Base-by-base conservation (phyloP, 2,113 vertebrate genomes). In the Myodes glareolus region DNA sequence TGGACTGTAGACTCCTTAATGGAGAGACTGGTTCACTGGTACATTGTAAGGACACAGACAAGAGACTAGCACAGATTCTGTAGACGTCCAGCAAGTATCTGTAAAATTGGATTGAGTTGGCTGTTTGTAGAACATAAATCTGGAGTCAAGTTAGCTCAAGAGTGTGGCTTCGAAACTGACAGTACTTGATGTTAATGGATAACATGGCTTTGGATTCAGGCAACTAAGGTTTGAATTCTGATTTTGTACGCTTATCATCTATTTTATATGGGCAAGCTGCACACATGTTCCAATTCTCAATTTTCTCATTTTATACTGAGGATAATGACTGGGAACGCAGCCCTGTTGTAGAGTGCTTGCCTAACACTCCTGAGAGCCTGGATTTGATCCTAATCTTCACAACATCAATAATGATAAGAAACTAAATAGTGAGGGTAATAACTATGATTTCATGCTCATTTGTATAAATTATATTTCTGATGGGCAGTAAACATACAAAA, bases 281-380 rank as follows among this genome's bases (percentile, higher is more conserved):
- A 68, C 92, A 78, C 36, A 73, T 12, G 78, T n/a, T 78, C 12
- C 31, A 67, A 85, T 55, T 88, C 25, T 61, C 77, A 58, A 21
- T 72, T 82, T 93, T 91, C 50, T 94, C 42, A 91, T 19, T 95
- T 95, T 82, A 73, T 88, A 91, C 58, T 73, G 19, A 16, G 17
- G 4, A 33, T 33, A 73, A 50, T 50, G 33, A 0, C 4, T 39
- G 23, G 23, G 19, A 13, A 1, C n/a, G 5, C 27, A 52, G 17
- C 19, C 61, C 42, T 42, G 7, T 33, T 23, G 16, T 50, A 89
- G 21, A n/a, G 21, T 23, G 25, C 6, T 72, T 94, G 25, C 16
- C 14, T 14, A 72, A 33, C 9, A 63, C 16, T 31, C 12, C n/a
- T 5, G 42, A 50, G 65, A 45, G 1, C 5, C 25, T n/a, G 8